Conservation (phyloP, 2,888 invertebrate species). For the Coelopa pilipes region DNA sequence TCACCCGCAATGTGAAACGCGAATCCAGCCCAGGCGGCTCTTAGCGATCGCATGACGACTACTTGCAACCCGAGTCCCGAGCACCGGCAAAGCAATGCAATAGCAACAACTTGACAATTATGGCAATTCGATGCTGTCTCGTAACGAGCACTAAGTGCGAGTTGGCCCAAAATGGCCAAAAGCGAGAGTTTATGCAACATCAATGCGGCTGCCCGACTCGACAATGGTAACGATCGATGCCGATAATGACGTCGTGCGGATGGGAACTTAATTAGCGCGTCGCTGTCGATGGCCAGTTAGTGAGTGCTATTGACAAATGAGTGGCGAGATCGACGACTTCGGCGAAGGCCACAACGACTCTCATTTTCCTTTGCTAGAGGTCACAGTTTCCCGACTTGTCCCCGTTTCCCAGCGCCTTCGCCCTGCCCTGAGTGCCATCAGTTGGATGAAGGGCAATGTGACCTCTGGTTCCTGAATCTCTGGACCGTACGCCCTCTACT, state of each 20-base stretch:
- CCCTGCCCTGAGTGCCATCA: too few relatives aligned
- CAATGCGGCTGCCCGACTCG: background rate
- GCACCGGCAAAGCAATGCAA: background rate
- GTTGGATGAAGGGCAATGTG: too few relatives aligned
- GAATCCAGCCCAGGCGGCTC: background rate
- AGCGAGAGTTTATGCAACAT: constrained; percentile 11
- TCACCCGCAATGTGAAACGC: too few relatives aligned
- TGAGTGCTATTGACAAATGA: background rate
- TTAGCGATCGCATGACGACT: too few relatives aligned
- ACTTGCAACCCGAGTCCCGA: background rate
- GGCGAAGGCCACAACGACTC: too few relatives aligned
- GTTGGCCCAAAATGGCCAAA: constrained; percentile 40
- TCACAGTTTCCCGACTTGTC: too few relatives aligned
- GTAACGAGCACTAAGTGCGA: constrained; percentile 45
- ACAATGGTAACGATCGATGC: constrained; percentile 9
- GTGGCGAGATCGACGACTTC: too few relatives aligned
- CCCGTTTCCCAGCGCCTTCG: too few relatives aligned
- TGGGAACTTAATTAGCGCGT: too few relatives aligned
- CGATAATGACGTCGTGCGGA: background rate
- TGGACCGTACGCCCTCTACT: too few relatives aligned
- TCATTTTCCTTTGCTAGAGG: too few relatives aligned
- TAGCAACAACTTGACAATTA: constrained; percentile 35
- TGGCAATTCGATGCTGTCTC: constrained; percentile 41
- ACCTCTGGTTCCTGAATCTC: too few relatives aligned
- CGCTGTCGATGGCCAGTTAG: background rate